Evolutionary conservation across 2,113 vertebrate genomes (phyloP), one percentile per base, ranked within the genome.

Genomic region (Corvus moneduloides): DNA sequence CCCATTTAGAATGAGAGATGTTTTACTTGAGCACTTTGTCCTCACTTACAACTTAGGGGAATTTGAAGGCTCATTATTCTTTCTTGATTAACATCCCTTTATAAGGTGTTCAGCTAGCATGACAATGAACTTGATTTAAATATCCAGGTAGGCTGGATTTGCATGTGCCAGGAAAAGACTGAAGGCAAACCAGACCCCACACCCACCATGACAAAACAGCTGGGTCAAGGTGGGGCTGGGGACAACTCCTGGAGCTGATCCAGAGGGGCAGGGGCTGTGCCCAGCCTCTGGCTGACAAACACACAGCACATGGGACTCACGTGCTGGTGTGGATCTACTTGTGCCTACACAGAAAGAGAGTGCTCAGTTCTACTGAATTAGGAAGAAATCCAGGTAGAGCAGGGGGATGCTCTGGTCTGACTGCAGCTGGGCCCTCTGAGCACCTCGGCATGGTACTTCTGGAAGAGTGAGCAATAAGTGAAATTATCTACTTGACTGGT

Each of bases 181-280:
- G 89, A 15, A 51, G n/a, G 26, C 48, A 64, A 83, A 62, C 48
- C 32, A 15, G 87, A 30, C 73, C 41, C 3, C 35, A 27, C 30
- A 3, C 43, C 49, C 63, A 14, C 14, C 26, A 8, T 0, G 4
- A 27, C 4, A 41, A 64, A 51, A 71, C 48, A 37, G 56, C 64
- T 18, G 67, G 59, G 61, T 20, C 77, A 44, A 68, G 59, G 52
- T 58, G 59, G 75, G 72, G 61, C 69, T 33, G 54, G 37, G 87
- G 56, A 46, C 64, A 43, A 21, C 0, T 4, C 28, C 64, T 63
- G 44, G 44, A 27, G 11, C 72, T 26, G 49, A 5, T 21, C 13
- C 0, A 0, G 30, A 21, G n/a, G 16, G 14, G 16, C n/a, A 24
- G 61, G 46, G 18, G 18, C 21, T 1, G 0, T 49, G 37, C 35